These are phyloP conservation scores for Notothenia coriiceps DNA, from an alignment of 2,113 vertebrate genomes.

Conservation along the genomic window DNA sequence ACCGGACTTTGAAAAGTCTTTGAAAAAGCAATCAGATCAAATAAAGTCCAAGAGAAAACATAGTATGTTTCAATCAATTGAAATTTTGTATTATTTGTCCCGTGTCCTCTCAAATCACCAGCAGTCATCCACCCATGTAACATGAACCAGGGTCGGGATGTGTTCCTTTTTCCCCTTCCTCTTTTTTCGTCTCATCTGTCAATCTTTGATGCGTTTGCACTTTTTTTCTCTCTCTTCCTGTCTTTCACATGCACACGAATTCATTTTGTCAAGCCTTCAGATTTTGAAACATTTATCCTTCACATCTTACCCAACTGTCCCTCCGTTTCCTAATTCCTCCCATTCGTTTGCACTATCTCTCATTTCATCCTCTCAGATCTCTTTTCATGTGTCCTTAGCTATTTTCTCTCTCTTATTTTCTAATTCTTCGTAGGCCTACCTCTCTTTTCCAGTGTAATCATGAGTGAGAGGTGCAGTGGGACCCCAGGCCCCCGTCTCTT, in stretches of 20 bases:
- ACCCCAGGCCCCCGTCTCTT: constrained; percentile 13
- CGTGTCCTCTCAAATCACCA: neutral
- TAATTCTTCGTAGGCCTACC: neutral
- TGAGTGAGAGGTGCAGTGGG: constrained; percentile 27
- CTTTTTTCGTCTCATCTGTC: constrained; percentile 17
- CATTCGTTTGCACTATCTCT: constrained; percentile 12
- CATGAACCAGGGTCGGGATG: neutral
- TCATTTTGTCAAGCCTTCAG: constrained; percentile 11
- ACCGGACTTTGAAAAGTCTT: neutral
- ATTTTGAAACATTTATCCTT: constrained; percentile 16
- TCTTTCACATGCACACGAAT: constrained; percentile 23
- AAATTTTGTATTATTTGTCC: neutral
- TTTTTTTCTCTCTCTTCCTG: constrained; percentile 2
- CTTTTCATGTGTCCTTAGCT: constrained; percentile 20
- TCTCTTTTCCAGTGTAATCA: constrained; percentile 32
- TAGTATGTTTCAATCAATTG: neutral
- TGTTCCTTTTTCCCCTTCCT: neutral
- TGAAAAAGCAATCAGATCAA: neutral
- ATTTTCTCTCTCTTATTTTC: constrained; percentile 5
- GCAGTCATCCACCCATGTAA: neutral
- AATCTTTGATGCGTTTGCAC: constrained; percentile 33
- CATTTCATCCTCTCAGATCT: constrained; percentile 6
- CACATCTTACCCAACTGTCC: constrained; percentile 17
- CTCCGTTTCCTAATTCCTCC: neutral
- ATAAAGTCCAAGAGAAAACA: no score